A percentile compares a stretch with the other conserved stretches of the same genome.
These are phyloP conservation scores for Tetropium fuscum DNA, from an alignment of 2,888 invertebrate genomes.

Conservation along the genomic window DNA sequence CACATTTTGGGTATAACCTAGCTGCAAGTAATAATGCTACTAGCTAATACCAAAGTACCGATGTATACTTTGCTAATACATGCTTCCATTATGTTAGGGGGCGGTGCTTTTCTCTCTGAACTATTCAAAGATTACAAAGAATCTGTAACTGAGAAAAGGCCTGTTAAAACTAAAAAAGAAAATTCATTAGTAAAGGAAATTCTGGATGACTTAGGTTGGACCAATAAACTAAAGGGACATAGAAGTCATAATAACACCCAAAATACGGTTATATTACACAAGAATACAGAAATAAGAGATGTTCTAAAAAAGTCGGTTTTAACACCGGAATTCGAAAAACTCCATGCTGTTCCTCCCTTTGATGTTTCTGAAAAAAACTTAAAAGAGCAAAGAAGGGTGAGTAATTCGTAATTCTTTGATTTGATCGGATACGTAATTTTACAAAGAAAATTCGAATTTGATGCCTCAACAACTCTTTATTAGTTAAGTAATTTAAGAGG, in stretches of 20 bases:
- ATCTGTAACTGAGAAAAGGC: constrained; percentile 5
- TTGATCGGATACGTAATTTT: too few relatives aligned
- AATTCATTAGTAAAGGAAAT: constrained; percentile 30
- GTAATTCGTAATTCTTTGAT: too few relatives aligned
- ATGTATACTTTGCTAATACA: too few relatives aligned
- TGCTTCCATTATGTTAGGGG: constrained; percentile 3
- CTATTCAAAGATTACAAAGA: constrained; percentile 47
- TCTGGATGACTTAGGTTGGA: constrained; percentile 37
- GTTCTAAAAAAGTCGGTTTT: constrained; percentile 74
- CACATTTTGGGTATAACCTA: too few relatives aligned
- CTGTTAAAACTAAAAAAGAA: constrained; percentile 13
- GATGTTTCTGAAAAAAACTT: constrained; percentile 70
- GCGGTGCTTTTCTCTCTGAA: constrained; percentile 33
- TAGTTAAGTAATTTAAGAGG: too few relatives aligned
- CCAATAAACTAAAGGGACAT: constrained; percentile 53
- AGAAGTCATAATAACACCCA: constrained; percentile 52
- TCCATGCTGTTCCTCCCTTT: constrained; percentile 72
- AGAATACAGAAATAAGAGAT: constrained; percentile 67
- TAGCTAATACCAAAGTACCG: too few relatives aligned
- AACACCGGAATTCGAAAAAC: constrained; percentile 75
- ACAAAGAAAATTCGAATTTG: too few relatives aligned
- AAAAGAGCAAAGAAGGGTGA: constrained; percentile 71
- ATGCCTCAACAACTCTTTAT: too few relatives aligned
- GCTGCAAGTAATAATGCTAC: too few relatives aligned
- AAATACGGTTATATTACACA: constrained; percentile 52